Percentiles rank a stretch among this genome's conserved stretches.
Evolutionary conservation across 2,888 invertebrate species (phyloP).

Genomic region (Leucophenga montana): DNA sequence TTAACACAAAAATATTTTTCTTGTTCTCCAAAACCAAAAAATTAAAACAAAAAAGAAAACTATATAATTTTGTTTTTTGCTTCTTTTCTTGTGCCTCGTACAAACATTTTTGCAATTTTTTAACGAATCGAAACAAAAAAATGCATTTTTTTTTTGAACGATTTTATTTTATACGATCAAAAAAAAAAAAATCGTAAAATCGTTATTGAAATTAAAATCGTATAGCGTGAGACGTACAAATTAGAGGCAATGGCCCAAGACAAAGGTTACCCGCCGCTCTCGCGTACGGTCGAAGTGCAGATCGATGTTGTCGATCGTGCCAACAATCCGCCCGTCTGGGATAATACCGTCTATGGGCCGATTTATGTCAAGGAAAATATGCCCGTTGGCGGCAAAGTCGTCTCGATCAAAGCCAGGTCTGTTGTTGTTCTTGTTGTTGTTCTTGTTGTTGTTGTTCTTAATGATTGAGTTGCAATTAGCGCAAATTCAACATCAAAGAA

Average conservation of each 20-base stretch:
- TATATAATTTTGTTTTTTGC: constrained; percentile 50
- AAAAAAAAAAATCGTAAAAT: constrained; percentile 37
- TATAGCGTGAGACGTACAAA: constrained; percentile 96
- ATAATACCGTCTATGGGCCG: constrained; percentile 96
- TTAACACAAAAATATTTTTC: background rate
- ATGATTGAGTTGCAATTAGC: background rate
- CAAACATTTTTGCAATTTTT: constrained; percentile 49
- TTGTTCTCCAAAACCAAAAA: constrained; percentile 15
- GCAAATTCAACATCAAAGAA: constrained; percentile 7
- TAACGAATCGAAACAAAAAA: constrained; percentile 27
- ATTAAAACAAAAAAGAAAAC: constrained; percentile 28
- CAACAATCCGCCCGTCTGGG: constrained; percentile 98
- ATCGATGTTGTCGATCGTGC: constrained; percentile 98
- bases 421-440: constrained; percentile 71
- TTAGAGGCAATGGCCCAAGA: constrained; percentile 99
- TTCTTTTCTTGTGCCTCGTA: constrained; percentile 44
- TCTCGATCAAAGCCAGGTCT: constrained; percentile 99
- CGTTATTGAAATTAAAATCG: background rate
- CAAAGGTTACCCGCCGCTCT: constrained; percentile 95
- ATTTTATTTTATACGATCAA: constrained; percentile 38
- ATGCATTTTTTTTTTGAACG: constrained; percentile 18
- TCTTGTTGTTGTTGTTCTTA: background rate
- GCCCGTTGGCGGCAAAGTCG: constrained; percentile 97
- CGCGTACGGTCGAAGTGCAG: constrained; percentile 97
- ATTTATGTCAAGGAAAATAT: constrained; percentile 98